These are phyloP conservation scores for Apantesis nais DNA, from an alignment of 2,888 invertebrate genomes.

Conservation along the genomic window DNA sequence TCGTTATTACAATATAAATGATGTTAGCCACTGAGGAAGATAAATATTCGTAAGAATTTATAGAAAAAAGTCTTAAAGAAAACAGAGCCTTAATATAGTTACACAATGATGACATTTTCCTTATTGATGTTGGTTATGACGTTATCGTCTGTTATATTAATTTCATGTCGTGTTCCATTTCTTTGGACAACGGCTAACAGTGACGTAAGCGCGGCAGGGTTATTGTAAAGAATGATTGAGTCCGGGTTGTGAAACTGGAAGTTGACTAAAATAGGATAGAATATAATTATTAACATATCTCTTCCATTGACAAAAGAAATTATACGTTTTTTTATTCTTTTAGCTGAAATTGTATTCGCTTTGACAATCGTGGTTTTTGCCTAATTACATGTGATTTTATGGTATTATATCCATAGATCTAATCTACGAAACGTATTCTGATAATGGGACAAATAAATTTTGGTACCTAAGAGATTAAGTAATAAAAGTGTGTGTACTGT, in stretches of 20 bases:
- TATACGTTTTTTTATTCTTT: background rate
- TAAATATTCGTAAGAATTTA: background rate
- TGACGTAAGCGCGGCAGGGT: background rate
- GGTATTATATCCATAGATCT: no score
- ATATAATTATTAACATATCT: background rate
- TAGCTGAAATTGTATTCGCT: background rate
- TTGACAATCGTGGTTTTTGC: background rate
- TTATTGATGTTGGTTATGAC: constrained; percentile 5
- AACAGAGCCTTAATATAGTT: background rate
- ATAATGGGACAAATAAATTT: no score
- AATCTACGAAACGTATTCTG: no score
- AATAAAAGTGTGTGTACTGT: no score
- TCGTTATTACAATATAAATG: no score
- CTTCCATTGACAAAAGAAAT: background rate
- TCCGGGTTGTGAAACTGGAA: background rate
- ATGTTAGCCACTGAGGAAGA: background rate
- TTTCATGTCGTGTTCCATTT: constrained; percentile 10
- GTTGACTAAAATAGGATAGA: no score
- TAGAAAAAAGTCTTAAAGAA: background rate
- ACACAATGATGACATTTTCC: constrained; percentile 10
- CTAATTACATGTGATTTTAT: background rate
- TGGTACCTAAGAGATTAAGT: no score
- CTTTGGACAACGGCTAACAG: background rate
- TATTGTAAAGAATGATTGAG: background rate
- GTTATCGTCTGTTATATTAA: constrained; percentile 5